phyloP scores from a whole-genome alignment of 2,888 invertebrate genomes.

The Volucella zonaria region DNA sequence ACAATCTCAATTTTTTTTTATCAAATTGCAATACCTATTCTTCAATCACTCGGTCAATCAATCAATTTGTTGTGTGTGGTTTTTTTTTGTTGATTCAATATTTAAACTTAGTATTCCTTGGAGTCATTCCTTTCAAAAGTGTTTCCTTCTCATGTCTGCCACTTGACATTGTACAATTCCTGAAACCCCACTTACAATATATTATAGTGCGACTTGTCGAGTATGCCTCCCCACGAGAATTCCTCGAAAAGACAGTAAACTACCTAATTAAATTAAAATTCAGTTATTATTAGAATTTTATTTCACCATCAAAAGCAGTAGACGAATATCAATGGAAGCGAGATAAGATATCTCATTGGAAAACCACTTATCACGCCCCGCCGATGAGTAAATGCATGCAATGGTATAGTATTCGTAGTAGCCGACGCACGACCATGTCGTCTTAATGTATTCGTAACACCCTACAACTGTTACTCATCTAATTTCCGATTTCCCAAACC shows the following conservation, averaged over 20 bases:
- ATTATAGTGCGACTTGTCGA: neutral
- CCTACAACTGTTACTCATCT: constrained; percentile 9
- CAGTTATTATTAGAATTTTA: constrained; percentile 47
- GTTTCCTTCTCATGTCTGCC: neutral
- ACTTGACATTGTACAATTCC: constrained; percentile 16
- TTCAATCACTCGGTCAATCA: neutral
- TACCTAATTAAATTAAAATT: constrained; percentile 43
- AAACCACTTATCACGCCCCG: constrained; percentile 11
- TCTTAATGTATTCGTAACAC: constrained; percentile 7
- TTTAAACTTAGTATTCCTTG: neutral
- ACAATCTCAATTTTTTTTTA: neutral
- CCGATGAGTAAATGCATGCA: constrained; percentile 28
- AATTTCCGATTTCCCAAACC: constrained; percentile 4
- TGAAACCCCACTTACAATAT: neutral
- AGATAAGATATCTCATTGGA: constrained; percentile 45
- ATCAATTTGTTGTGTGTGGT: neutral
- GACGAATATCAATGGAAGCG: neutral
- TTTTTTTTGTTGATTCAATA: neutral
- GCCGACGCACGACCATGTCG: neutral
- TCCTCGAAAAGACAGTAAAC: neutral
- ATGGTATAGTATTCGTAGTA: neutral
- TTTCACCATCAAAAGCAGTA: constrained; percentile 30
- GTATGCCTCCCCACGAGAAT: neutral
- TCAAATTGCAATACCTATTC: neutral
- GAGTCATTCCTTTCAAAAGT: constrained; percentile 20